Evolutionary conservation across 2,113 vertebrate genomes (phyloP), one percentile per base, ranked within the genome.

Genomic region (Panthera tigris): DNA sequence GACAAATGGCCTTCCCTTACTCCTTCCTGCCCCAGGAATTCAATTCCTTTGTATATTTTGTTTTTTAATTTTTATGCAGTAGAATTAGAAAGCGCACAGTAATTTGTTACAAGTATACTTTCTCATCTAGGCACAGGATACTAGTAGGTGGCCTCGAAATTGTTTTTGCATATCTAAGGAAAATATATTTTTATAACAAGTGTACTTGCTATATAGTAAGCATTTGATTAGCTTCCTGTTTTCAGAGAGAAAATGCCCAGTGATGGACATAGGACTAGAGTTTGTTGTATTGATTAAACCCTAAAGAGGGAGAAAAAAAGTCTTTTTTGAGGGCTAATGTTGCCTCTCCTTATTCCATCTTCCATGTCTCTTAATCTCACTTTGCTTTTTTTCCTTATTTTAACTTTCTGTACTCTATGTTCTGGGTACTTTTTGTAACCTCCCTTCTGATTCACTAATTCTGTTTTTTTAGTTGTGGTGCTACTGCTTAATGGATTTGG

Each of bases 201-300:
- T 81, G 16, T 41, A 52, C 27, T 79, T 84, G 52, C 29, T 90
- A 36, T 87, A 36, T 52, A 73, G 8, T 91, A 57, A 93, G 61
- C 39, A 78, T 97, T 92, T 89, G 65, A 96, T 93, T 89, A 52
- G 76, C 36, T 97, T 97, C n/a, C 61, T 91, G 29, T 90, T 65
- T 29, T 93, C 85, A 89, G 21, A 23, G 66, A 92, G 87, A 81
- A 84, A 97, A 93, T 85, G 48, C 63, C 69, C 85, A 83, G 45
- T 55, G 48, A 15, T 94, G 41, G 78, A 36, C 48, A 63, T 29
- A 95, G 33, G 15, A 65, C 78, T 27, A 3, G 57, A 68, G 12
- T 85, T 76, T 88, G 87, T 88, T 73, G 45, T 50, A 27, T 94
- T 89, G 85, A 85, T 65, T 91, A 84, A 94, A 50, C 33, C 48